Base-by-base conservation (phyloP, 2,797 vertebrate genomes). In the Alca torda region DNA sequence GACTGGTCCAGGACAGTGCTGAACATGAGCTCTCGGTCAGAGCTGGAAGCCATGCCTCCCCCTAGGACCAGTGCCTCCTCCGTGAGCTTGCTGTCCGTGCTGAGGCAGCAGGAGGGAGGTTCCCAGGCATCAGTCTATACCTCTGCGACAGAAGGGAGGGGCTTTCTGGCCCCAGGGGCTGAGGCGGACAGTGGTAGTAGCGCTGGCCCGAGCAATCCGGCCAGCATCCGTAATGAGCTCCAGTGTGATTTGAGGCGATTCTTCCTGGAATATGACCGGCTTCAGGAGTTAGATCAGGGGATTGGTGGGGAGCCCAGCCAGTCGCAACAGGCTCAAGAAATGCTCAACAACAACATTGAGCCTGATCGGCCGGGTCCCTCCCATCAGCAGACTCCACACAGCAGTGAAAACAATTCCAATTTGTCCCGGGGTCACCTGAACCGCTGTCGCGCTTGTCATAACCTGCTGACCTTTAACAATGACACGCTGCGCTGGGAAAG, bases 401-500 rank as follows among this genome's bases (percentile, higher is more conserved):
- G 98, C 97, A 97, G 98, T 84, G 99, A 99, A 96, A 98, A 98
- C 98, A 98, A 97, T 68, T 98, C 98, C 80, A 98, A 63, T 97
- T 97, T 98, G 89, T 98, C 99, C 73, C 98, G 99, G 33, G 99
- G 99, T 75, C 99, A 99, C 88, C 98, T 99, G 93, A 99, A 99
- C 97, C 99, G 99, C 96, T 99, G 99, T 98, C 98, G 99, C 23
- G 99, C 99, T 65, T 99, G 99, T 98, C 99, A 99, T 98, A 99
- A 99, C 98, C 98, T 99, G 96, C 98, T 99, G 93, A 99, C 99
- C 87, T 99, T 99, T 96, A 99, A 99, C 98, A 99, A 99, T 11
- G 99, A 99, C 97, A 99, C 99, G 13, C 98, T 99, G 96, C 99
- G 99, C 94, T 99, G 99, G 99, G 99, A 99, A 96, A 99, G 99